phyloP scores from a whole-genome alignment of 2,113 vertebrate species.

The Tylochromis polylepis region DNA sequence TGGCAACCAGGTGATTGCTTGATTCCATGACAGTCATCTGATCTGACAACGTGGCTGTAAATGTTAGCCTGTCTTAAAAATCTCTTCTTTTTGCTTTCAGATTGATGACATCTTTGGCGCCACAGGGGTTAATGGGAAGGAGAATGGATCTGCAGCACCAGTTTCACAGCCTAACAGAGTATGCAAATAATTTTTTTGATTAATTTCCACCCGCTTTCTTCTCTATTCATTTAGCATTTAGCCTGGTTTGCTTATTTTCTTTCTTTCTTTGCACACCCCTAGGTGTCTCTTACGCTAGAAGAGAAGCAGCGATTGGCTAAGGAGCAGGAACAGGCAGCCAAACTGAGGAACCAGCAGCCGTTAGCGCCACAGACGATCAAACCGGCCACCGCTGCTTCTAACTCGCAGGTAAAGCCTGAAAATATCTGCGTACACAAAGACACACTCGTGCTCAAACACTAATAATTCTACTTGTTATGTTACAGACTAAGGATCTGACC shows the following conservation, averaged over 20 bases:
- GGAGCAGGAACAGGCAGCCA: conserved; percentile 94
- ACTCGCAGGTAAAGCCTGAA: conserved; percentile 47
- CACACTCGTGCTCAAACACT: not conserved
- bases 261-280: not conserved
- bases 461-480: conserved; percentile 17
- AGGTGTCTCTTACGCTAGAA: conserved; percentile 93
- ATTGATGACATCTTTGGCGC: conserved; percentile 87
- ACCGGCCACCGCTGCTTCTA: conserved; percentile 40
- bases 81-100: conserved; percentile 50
- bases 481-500: conserved; percentile 92
- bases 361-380: conserved; percentile 81
- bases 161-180: conserved; percentile 81
- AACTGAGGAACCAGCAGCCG: conserved; percentile 90
- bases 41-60: not conserved
- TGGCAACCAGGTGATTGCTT: conserved; percentile 78
- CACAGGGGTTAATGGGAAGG: conserved; percentile 79
- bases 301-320: conserved; percentile 97
- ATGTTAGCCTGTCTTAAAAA: not conserved
- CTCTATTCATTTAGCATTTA: not conserved
- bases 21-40: not conserved
- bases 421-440: not conserved
- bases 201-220: not conserved
- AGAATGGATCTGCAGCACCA: conserved; percentile 75
- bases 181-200: not conserved
- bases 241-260: not conserved